Base-by-base conservation (phyloP, 2,113 vertebrate species). In the Notothenia rossii region DNA sequence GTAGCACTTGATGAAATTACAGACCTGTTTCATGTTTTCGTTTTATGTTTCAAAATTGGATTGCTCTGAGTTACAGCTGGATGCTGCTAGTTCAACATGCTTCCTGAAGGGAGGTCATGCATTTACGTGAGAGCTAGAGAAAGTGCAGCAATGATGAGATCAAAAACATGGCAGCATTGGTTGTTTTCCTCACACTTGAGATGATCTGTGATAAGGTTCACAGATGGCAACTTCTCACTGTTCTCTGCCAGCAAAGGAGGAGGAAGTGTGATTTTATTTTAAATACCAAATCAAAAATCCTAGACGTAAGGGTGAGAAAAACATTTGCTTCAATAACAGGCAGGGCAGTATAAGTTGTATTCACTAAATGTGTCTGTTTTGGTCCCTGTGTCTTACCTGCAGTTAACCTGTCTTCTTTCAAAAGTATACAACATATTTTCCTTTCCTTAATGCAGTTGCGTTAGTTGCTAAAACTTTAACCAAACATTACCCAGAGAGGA, bases 1-100 rank as follows among this genome's bases (percentile, higher is more conserved):
- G 15, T 17, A n/a, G 17, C n/a, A 46, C 45, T 75, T 15, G 22
- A 66, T 55, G 11, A 69, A 45, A 58, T 46, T 65, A 40, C 13
- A 54, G 40, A 60, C 25, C 63, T 55, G 48, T 61, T 61, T 71
- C 59, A 71, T 71, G 45, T 77, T 55, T 72, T 69, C 3, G 0
- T 59, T 56, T 83, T 14, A 49, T 72, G 55, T 65, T 62, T 43
- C 53, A 18, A 7, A 49, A 54, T 51, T 53, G 43, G 15, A 55
- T 72, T 55, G 14, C 64, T 75, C 18, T 78, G 54, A 40, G 20
- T 14, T 65, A 5, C 13, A 33, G 76, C 22, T 33, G 6, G 49
- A 14, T 13, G 33, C 1, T 58, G 25, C 7, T 25, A 73, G 25
- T 54, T 69, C 12, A 53, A 75, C 36, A 64, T 70, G 18, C 53